Conservation (phyloP, 2,888 invertebrate genomes). For the Oxytorus armatus region DNA sequence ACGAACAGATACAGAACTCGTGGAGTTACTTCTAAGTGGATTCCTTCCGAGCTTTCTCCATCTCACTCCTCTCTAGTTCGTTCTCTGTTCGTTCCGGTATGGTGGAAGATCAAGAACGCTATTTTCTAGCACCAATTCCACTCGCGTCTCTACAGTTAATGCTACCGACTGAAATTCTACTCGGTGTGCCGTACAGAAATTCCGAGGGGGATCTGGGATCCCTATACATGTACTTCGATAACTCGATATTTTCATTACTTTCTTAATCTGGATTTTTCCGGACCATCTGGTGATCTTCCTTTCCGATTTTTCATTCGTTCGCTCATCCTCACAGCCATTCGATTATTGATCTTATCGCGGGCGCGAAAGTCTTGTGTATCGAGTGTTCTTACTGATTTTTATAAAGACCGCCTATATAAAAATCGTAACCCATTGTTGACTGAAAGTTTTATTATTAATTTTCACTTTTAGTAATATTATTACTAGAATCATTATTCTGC, state of each 20-base stretch:
- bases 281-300: constrained; percentile 77
- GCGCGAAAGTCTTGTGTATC: not conserved
- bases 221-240: constrained; percentile 61
- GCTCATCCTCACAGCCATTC: constrained; percentile 29
- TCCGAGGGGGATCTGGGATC: constrained; percentile 32
- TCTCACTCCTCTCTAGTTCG: constrained; percentile 45
- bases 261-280: constrained; percentile 80
- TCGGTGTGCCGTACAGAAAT: constrained; percentile 36
- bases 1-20: constrained; percentile 50
- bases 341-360: constrained; percentile 54
- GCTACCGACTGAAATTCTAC: constrained; percentile 51
- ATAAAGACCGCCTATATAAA: not conserved
- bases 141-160: constrained; percentile 35
- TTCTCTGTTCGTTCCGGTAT: constrained; percentile 22
- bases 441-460: too few species aligned
- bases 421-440: too few species aligned
- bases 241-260: constrained; percentile 80
- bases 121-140: constrained; percentile 60
- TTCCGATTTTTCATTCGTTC: constrained; percentile 54
- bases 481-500: not conserved
- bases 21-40: constrained; percentile 68
- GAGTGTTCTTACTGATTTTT: not conserved
- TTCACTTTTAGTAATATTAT: not conserved
- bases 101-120: constrained; percentile 38
- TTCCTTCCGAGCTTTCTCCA: constrained; percentile 65